These are phyloP conservation scores for Aphidius colemani DNA, from an alignment of 2,888 invertebrate genomes.

Conservation along the genomic window DNA sequence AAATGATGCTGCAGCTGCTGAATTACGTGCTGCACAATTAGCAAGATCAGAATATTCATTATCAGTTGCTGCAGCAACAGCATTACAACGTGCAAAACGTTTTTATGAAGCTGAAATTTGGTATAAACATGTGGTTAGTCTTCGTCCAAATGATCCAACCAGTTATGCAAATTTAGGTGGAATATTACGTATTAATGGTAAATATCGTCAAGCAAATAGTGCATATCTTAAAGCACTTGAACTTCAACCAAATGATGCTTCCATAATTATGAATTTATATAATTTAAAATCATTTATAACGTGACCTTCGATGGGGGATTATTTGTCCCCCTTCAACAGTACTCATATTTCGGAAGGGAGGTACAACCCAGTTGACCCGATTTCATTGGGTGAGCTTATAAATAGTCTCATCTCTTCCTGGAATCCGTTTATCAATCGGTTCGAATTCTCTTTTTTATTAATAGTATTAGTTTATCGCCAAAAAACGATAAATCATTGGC, in stretches of 20 bases:
- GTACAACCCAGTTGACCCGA: slow-evolving; percentile 32
- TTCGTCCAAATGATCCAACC: slow-evolving; percentile 76
- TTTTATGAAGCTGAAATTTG: slow-evolving; percentile 84
- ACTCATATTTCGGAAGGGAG: slow-evolving; percentile 31
- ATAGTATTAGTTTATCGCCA: slow-evolving; percentile 31
- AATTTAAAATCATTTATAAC: slow-evolving; percentile 68
- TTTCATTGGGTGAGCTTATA: slow-evolving; percentile 34
- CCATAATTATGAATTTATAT: slow-evolving; percentile 87
- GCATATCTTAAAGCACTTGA: slow-evolving; percentile 85
- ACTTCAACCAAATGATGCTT: slow-evolving; percentile 85
- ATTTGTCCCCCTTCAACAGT: slow-evolving; percentile 31
- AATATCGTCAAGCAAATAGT: slow-evolving; percentile 83
- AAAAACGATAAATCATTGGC: slow-evolving; percentile 36
- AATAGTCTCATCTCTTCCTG: slow-evolving; percentile 44
- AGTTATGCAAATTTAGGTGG: slow-evolving; percentile 95
- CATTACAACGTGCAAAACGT: slow-evolving; percentile 79
- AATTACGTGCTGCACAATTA: slow-evolving; percentile 78
- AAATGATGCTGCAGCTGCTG: slow-evolving; percentile 81
- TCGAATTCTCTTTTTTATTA: slow-evolving; percentile 33
- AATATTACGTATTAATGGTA: slow-evolving; percentile 91
- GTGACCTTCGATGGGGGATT: slow-evolving; percentile 55
- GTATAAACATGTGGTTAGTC: slow-evolving; percentile 74
- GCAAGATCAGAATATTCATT: slow-evolving; percentile 81
- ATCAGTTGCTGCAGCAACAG: slow-evolving; percentile 86
- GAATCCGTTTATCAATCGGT: slow-evolving; percentile 50